phyloP scores from a whole-genome alignment of 2,797 vertebrate genomes.

The Phrynocephalus forsythii region DNA sequence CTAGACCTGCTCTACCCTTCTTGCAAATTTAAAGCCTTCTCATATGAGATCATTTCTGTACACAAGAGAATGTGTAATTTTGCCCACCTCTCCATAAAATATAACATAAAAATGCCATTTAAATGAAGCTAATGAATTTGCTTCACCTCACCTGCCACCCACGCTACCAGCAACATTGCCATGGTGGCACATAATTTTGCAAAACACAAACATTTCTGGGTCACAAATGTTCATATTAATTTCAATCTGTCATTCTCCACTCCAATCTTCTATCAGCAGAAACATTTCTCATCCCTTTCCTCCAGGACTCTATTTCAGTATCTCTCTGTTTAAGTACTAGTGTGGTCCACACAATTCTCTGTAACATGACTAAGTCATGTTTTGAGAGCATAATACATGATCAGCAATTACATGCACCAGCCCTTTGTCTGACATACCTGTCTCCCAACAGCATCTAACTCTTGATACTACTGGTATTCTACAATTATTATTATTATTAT shows the following conservation, averaged over 20 bases:
- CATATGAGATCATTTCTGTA: conserved; percentile 4
- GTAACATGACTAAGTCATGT: conserved; percentile 15
- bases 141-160: conserved; percentile 4
- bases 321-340: not conserved
- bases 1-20: conserved; percentile 2
- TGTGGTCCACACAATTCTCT: not conserved
- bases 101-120: conserved; percentile 33
- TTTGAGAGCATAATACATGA: conserved; percentile 15
- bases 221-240: conserved; percentile 16
- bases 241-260: conserved; percentile 19
- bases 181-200: not conserved
- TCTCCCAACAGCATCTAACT: not conserved
- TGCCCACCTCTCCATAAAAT: conserved; percentile 16
- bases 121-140: conserved; percentile 27
- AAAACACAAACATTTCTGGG: conserved; percentile 22
- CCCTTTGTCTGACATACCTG: not conserved
- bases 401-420: not conserved
- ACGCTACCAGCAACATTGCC: conserved; percentile 4
- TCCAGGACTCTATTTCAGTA: not conserved
- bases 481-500: not conserved
- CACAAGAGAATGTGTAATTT: conserved; percentile 28
- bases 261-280: conserved; percentile 11
- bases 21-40: conserved; percentile 23
- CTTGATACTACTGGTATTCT: not conserved
- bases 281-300: conserved; percentile 7